Base-by-base conservation (phyloP, 2,797 vertebrate genomes). In the Ataeniobius toweri region DNA sequence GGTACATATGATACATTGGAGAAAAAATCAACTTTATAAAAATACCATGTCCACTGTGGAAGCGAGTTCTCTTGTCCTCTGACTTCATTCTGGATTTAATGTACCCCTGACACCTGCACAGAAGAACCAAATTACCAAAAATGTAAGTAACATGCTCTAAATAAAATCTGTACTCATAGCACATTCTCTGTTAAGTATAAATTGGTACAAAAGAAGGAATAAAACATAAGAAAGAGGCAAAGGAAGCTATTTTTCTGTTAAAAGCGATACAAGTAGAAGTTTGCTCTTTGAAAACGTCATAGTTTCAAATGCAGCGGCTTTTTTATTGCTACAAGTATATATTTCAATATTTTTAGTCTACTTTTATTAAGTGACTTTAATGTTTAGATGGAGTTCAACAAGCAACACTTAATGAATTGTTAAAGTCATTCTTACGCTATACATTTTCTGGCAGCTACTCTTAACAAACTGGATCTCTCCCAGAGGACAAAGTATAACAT, bases 1-100 rank as follows among this genome's bases (percentile, higher is more conserved):
- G 39, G 16, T 46, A 3, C 41, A 50, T 18, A 7, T 28, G 39
- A 28, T 55, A 73, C 31, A 73, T 6, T 24, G n/a, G 12, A 14
- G 58, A 31, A 3, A 2, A 31, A 65, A 39, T 2, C 1, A 77
- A 31, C 3, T 44, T 48, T 12, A 31, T 24, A 9, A 61, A 68
- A 90, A 95, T 96, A 99, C 98, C 92, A 18, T 99, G 96, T 87
- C 97, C 97, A 80, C 98, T 98, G 92, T 97, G 97, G 90, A 97
- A 95, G 78, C 97, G 96, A 75, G 96, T 95, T 90, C 97, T 97
- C 94, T 98, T 98, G 90, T 99, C 98, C 89, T 98, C 97, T 71
- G 98, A 98, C 93, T 99, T 99, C 96, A 99, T 98, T 94, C 98
- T 98, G 85, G 98, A 97, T 91, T 99, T 99, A 90, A 99, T 99